phyloP scores from a whole-genome alignment of 2,797 vertebrate species.

The Dicrostonyx torquatus region DNA sequence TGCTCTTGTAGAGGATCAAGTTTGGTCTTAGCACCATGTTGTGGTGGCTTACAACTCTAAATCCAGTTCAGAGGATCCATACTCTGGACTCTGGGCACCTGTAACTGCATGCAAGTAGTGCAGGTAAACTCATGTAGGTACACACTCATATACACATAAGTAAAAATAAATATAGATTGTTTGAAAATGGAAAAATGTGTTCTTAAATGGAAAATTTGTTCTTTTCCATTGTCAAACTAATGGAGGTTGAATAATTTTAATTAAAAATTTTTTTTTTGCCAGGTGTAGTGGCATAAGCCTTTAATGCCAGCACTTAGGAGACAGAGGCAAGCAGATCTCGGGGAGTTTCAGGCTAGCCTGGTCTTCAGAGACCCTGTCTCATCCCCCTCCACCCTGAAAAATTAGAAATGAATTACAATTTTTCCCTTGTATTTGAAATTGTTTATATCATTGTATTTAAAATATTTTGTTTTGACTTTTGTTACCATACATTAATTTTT shows the following conservation, averaged over 20 bases:
- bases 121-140: background rate
- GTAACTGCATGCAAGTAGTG: background rate
- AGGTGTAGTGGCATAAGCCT: background rate
- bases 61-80: background rate
- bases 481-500: constrained; percentile 61
- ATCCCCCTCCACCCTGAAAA: background rate
- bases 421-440: constrained; percentile 31
- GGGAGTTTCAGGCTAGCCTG: background rate
- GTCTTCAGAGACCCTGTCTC: background rate
- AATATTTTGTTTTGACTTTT: constrained; percentile 50
- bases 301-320: background rate
- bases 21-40: background rate
- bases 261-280: background rate
- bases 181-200: background rate
- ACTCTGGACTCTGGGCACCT: background rate
- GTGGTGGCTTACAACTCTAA: background rate
- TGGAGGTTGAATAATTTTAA: background rate
- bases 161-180: background rate
- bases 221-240: background rate
- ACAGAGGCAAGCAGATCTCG: background rate
- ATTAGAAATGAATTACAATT: background rate
- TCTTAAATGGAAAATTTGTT: constrained; percentile 23
- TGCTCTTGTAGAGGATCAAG: background rate
- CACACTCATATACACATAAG: background rate
- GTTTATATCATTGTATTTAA: background rate